Evolutionary conservation across 1,140 invertebrate genomes (phyloP), one percentile per base, ranked within the genome.

Genomic region (Papilio machaon): DNA sequence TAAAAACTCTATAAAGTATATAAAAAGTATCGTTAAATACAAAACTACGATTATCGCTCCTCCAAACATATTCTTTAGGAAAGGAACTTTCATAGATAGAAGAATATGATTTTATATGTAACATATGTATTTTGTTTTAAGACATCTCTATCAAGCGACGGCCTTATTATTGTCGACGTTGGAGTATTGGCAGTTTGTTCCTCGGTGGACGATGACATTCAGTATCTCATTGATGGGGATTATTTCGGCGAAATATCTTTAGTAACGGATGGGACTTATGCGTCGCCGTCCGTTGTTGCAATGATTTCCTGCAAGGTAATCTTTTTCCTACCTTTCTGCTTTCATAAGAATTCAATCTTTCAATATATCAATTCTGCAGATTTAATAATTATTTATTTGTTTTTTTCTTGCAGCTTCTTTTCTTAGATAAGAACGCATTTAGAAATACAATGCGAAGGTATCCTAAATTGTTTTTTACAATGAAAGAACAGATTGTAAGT

Each of bases 211-310:
- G 92, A 91, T 54, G 95, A 96, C 84, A 91, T 79, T 6, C 85
- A 82, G 52, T 96, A 96, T 82, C 87, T 96, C 52, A 93, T 96
- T 60, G 95, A 96, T 73, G 96, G 96, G 0, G 94, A 95, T 6
- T 93, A 96, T 84, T 96, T 96, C 85, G 95, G 96, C 3, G 96
- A 96, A 84, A 92, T 96, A n/a, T 95, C 95, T 3, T 86, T 96
- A 17, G 92, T 96, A 2, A 95, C 95, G 84, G 91, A 94, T 2
- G 91, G 94, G 93, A 94, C 52, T 85, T 90, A 10, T 84, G 95
- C 67, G 94, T 95, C 4, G 95, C 74, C 95, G 2, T 95, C 93
- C 11, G 95, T 96, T 9, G 88, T 96, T 43, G 95, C 96, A 1
- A 91, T 95, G 1, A 95, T 96, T 79, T 86, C 91, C 5, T 95